Percentiles rank a stretch among this genome's conserved stretches.
Conservation (phyloP, 2,888 invertebrate genomes). For the Pandemis cinnamomeana region DNA sequence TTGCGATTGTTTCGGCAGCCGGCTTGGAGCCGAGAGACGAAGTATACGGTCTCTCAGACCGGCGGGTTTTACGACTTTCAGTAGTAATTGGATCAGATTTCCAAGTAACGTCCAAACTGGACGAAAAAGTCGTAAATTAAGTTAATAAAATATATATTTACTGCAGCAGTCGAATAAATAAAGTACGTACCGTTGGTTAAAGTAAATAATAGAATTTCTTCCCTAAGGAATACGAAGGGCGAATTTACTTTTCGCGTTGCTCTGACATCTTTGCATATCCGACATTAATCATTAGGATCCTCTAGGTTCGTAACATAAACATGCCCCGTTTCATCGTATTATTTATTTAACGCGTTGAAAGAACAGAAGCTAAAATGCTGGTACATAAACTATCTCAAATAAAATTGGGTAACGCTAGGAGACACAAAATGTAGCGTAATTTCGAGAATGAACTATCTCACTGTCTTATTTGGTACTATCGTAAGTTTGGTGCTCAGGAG, state of each 20-base stretch:
- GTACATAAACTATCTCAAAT: not conserved
- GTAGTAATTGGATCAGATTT: conserved; percentile 40
- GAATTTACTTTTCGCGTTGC: not conserved
- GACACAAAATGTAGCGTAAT: conserved; percentile 19
- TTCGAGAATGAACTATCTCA: conserved; percentile 48
- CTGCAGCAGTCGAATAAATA: conserved; percentile 8
- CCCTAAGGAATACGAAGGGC: not conserved
- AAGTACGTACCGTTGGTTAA: not conserved
- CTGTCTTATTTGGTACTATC: conserved; percentile 56
- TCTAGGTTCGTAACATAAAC: conserved; percentile 18
- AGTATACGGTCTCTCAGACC: conserved; percentile 20
- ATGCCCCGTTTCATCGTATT: not conserved
- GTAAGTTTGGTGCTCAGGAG: conserved; percentile 58
- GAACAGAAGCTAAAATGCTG: not conserved
- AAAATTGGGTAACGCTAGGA: conserved; percentile 15
- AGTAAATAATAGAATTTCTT: not conserved
- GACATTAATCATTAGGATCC: conserved; percentile 19
- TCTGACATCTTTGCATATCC: conserved; percentile 39
- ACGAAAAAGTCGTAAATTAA: conserved; percentile 38
- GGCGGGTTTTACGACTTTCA: conserved; percentile 41
- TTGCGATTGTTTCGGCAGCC: conserved; percentile 9
- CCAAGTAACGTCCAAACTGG: conserved; percentile 28
- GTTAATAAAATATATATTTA: conserved; percentile 34
- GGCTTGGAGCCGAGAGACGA: not conserved
- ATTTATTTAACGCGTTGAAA: not conserved